Base-by-base conservation (phyloP, 2,797 vertebrate genomes). In the Enteromius paludinosus region DNA sequence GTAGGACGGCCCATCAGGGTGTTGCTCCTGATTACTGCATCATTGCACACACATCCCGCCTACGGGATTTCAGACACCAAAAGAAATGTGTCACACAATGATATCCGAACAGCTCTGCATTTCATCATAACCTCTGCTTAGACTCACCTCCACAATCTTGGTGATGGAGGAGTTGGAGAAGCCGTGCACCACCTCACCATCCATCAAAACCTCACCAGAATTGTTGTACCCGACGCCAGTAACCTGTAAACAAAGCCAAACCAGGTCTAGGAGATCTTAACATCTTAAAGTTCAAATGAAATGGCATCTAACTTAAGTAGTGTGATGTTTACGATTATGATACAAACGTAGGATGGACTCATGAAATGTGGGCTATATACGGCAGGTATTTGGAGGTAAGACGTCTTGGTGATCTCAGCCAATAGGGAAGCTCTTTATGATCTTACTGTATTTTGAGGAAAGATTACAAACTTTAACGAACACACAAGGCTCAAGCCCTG, bases 161-260 rank as follows among this genome's bases (percentile, higher is more conserved):
- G 95, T 96, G 87, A 99, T 78, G 18, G 97, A 96, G 2, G 94
- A 92, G 81, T 95, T 97, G 88, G 95, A 95, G 90, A 97, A 98
- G 77, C 98, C 97, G 83, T 99, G 97, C 89, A 97, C 89, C 77
- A 97, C 82, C 81, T 98, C 97, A 20, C 97, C 97, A 23, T 97
- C 94, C 4, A 97, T 88, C 0, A 96, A 83, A 33, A 99, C 96
- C 83, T 98, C 97, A 78, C 98, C 98, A 15, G 93, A 94, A 10
- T 95, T 94, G 83, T 98, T 99, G 90, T 99, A 99, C 54, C 98
- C 98, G 12, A 99, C 97, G 1, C 98, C 98, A 0, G 97, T 97
- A 85, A 99, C 97, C 98, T 99, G 91, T 41, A 81, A 87, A 72
- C 78, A 8, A 62, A 28, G 15, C 2, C 8, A 23, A 73, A 81